Conservation (phyloP, 2,113 vertebrate species). For the Gallinago jamesoni region DNA sequence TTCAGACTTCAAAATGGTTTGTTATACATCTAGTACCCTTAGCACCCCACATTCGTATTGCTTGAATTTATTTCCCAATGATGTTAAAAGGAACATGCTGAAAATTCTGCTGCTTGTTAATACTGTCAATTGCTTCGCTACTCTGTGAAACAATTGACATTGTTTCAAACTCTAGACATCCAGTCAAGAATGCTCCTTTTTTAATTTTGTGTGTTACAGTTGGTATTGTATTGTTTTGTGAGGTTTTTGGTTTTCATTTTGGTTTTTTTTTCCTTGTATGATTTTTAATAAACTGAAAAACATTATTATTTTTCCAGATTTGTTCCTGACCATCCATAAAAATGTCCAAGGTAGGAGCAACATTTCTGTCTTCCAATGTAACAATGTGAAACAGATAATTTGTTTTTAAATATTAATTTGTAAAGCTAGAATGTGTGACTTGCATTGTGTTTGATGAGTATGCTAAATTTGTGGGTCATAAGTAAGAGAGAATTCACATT, state of each 20-base stretch:
- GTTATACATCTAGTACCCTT: background rate
- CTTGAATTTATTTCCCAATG: background rate
- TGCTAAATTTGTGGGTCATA: background rate
- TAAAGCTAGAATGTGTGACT: background rate
- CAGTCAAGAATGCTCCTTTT: background rate
- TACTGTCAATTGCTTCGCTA: background rate
- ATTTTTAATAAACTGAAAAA: background rate
- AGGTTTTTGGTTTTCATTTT: background rate
- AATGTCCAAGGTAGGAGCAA: slow-evolving; percentile 79
- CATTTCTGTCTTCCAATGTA: background rate
- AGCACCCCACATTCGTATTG: background rate
- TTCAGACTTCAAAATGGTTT: background rate
- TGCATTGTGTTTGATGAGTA: background rate
- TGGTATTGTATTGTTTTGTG: background rate
- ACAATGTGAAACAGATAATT: background rate
- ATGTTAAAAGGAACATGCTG: background rate
- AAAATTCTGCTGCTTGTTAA: background rate
- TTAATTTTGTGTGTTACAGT: background rate
- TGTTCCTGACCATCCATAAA: slow-evolving; percentile 16
- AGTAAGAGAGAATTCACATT: background rate
- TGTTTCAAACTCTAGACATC: background rate
- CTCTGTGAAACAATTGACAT: background rate
- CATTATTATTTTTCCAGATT: slow-evolving; percentile 38
- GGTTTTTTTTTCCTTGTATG: fast-evolving
- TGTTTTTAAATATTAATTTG: background rate